Percentiles rank a stretch among this genome's conserved stretches.
phyloP scores from a whole-genome alignment of 2,797 vertebrate species.

The Myripristis jacobus region DNA sequence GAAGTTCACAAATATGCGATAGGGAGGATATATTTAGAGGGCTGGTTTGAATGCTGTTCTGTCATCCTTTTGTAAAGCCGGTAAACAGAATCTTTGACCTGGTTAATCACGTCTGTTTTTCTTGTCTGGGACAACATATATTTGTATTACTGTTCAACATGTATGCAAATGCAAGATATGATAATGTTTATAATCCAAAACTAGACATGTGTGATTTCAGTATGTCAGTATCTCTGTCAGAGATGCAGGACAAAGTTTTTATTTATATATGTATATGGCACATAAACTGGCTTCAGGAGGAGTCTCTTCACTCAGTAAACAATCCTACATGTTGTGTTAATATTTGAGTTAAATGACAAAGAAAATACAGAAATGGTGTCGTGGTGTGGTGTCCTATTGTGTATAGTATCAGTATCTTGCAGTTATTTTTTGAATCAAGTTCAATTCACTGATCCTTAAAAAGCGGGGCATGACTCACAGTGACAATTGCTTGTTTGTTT shows the following conservation, averaged over 20 bases:
- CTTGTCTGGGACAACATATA: background rate
- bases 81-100: background rate
- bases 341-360: background rate
- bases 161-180: background rate
- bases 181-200: too few relatives aligned
- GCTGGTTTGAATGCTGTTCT: conserved; percentile 16
- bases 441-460: background rate
- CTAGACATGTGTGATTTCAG: background rate
- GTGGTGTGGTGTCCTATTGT: background rate
- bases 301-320: conserved; percentile 14
- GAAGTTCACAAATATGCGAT: conserved; percentile 12
- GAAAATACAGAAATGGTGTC: too few relatives aligned
- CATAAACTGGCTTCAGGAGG: background rate
- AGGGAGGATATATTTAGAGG: conserved; percentile 18
- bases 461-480: background rate
- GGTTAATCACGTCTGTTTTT: too few relatives aligned
- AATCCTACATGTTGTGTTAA: background rate
- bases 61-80: background rate
- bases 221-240: background rate
- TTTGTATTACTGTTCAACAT: too few relatives aligned
- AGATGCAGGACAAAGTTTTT: background rate
- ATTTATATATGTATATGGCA: background rate
- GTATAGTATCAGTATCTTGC: background rate
- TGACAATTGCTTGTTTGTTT: background rate
- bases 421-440: background rate